Percentiles rank a stretch among this genome's conserved stretches.
Evolutionary conservation across 1,140 invertebrate genomes (phyloP).

Genomic region (Eubasilissa regina): DNA sequence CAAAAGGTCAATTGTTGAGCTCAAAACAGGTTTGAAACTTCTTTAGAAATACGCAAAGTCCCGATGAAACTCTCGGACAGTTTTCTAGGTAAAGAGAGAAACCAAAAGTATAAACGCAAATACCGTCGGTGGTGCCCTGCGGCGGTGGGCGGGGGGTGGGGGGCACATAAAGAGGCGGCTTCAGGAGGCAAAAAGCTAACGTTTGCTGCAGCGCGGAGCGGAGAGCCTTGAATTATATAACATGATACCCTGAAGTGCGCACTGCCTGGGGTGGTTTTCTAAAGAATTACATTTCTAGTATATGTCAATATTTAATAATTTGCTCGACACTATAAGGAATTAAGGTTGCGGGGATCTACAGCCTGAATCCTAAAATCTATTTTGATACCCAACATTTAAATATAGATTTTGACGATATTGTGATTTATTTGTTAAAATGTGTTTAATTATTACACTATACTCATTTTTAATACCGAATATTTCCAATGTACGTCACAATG

Average conservation of each 20-base stretch:
- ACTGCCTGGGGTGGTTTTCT: background rate
- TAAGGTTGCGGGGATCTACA: no score
- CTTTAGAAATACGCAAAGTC: background rate
- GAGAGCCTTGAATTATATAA: conserved; percentile 21
- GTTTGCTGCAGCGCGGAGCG: background rate
- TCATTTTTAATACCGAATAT: no score
- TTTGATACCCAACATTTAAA: no score
- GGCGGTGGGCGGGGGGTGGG: conserved; percentile 4
- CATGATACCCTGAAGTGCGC: conserved; percentile 21
- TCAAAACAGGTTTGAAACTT: background rate
- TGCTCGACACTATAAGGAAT: no score
- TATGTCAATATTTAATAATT: no score
- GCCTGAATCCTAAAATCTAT: no score
- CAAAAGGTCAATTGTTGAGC: background rate
- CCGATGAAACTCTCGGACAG: conserved; percentile 20
- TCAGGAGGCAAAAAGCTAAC: conserved; percentile 14
- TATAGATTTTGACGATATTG: no score
- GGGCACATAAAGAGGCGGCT: conserved; percentile 18
- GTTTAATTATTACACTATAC: no score
- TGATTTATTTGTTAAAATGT: no score
- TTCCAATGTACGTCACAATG: no score
- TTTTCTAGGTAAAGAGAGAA: conserved; percentile 36
- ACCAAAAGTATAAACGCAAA: conserved; percentile 53
- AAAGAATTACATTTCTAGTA: background rate
- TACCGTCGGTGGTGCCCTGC: conserved; percentile 19